phyloP scores from a whole-genome alignment of 2,888 invertebrate species.

The Pollenia griseotomentosa region DNA sequence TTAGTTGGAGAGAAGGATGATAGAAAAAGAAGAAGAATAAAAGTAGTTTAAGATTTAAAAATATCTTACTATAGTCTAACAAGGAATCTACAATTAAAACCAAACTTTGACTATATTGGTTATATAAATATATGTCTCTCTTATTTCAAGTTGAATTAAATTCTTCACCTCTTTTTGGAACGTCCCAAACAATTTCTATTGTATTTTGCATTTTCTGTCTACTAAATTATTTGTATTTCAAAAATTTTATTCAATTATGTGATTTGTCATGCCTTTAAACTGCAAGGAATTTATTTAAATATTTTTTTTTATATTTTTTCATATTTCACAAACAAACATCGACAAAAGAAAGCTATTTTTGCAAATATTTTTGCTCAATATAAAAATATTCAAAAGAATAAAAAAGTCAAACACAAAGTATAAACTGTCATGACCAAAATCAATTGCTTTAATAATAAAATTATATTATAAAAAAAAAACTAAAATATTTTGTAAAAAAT shows the following conservation, averaged over 20 bases:
- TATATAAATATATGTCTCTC: too few relatives aligned
- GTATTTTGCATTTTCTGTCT: not conserved
- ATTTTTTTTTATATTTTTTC: not conserved
- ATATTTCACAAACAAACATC: not conserved
- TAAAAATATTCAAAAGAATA: slow-evolving; percentile 17
- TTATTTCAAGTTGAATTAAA: too few relatives aligned
- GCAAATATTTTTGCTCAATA: slow-evolving; percentile 31
- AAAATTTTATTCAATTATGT: slow-evolving; percentile 2
- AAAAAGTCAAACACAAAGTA: not conserved
- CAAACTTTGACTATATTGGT: too few relatives aligned
- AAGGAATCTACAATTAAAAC: too few relatives aligned
- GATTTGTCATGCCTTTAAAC: not conserved
- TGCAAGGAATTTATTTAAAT: slow-evolving; percentile 34
- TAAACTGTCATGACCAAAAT: slow-evolving; percentile 55
- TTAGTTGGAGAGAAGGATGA: too few relatives aligned
- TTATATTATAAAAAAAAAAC: not conserved
- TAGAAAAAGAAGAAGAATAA: not conserved
- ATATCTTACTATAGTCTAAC: too few relatives aligned
- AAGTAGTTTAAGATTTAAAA: not conserved
- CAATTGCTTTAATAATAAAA: slow-evolving; percentile 41
- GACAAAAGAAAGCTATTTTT: slow-evolving; percentile 40
- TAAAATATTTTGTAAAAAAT: not conserved
- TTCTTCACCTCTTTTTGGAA: too few relatives aligned
- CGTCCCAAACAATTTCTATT: too few relatives aligned
- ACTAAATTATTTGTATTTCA: slow-evolving; percentile 2